A percentile compares a stretch with the other conserved stretches of the same genome.
Evolutionary conservation across 2,888 invertebrate genomes (phyloP).

Genomic region (Lithophane ornitopus): DNA sequence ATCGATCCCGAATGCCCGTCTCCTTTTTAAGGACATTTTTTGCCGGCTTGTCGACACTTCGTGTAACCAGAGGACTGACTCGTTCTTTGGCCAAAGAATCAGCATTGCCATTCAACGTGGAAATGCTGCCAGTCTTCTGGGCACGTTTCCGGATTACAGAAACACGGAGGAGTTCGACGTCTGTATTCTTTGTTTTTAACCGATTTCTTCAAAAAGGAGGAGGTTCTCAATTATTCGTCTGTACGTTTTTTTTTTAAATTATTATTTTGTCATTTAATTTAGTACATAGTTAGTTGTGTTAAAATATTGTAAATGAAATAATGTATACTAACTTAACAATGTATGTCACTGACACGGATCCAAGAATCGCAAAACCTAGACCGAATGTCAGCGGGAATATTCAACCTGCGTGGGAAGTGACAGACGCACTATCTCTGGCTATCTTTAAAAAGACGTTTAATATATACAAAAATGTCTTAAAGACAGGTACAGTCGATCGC

Average conservation of each 20-base stretch:
- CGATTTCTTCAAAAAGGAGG: no score
- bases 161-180: neutral
- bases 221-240: no score
- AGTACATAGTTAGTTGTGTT: neutral
- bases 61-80: neutral
- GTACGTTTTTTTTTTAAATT: no score
- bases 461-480: neutral
- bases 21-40: neutral
- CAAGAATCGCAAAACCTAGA: constrained; percentile 8
- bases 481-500: neutral
- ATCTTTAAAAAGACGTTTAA: constrained; percentile 32
- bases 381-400: constrained; percentile 21
- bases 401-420: constrained; percentile 30
- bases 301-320: neutral
- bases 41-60: neutral
- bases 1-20: neutral
- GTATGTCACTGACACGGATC: constrained; percentile 34
- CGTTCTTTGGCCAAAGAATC: neutral
- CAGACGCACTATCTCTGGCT: constrained; percentile 33
- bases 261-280: no score
- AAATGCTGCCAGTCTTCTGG: neutral
- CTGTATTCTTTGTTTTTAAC: no score
- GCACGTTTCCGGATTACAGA: neutral
- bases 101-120: neutral
- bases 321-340: neutral